Evolutionary conservation across 37 sponge, comb jelly and placozoan species (phyloP), one percentile per base, ranked within the genome.

Genomic region (Diacarnus erythraeanus): DNA sequence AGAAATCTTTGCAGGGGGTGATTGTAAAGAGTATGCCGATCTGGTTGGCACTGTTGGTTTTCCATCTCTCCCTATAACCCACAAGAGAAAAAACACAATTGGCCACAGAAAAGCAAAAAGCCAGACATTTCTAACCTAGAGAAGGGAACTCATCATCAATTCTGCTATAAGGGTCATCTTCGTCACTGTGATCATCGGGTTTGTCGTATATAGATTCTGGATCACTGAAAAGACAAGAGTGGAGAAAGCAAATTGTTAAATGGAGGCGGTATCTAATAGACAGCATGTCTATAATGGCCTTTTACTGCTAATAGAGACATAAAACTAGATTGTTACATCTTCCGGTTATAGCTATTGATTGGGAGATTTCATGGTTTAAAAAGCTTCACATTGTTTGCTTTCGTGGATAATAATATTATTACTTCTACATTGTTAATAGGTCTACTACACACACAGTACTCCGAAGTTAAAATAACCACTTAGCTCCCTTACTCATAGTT

Each of bases 1-100:
- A 30, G 66, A 65, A 59, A 27, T 4, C 3, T 4, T 4, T 8
- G 18, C 26, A 21, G 59, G n/a, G 59, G 40, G 20, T 18, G 66
- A 47, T 15, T 69, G 80, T 18, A 83, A 69, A 26, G 83, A 83
- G 26, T 65, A 33, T 8, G 38, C 35, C 1, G 83, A 83, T 5
- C 83, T 51, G 25, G 42, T 31, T 30, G 83, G 83, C 2, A 83
- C 83, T 4, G 27, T 27, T 8, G 83, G 83, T 1, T 29, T 5
- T 3, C 57, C 67, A 31, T 38, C 68, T 31, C n/a, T 60, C 1
- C 73, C 82, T 72, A 43, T 12, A 39, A 21, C 23, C 3, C 2
- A 60, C 61, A 60, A 20, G 27, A 20, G 27, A 6, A 68, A 21
- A 68, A 36, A 68, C 34, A 31, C 69, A 68, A 21, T 36, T 9